Percentiles rank a stretch among this genome's conserved stretches.
Conservation (phyloP, 2,888 invertebrate genomes). For the Vannuccia rotundouncinata region DNA sequence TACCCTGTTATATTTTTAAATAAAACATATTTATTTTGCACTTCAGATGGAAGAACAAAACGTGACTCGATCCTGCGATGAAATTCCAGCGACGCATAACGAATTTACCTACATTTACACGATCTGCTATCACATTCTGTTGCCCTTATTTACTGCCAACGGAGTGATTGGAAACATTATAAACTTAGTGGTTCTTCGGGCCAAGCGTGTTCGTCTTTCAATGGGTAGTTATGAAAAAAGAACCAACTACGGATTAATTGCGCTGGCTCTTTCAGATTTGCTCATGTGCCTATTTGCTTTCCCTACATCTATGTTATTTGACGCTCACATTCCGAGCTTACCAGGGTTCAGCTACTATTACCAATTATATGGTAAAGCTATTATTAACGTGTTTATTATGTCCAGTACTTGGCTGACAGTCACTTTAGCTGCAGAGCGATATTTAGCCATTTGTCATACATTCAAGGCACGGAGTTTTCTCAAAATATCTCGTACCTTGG, state of each 20-base stretch:
- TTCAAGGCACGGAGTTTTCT: slow-evolving; percentile 51
- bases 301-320: slow-evolving; percentile 46
- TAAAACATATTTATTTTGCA: no score
- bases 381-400: slow-evolving; percentile 52
- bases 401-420: slow-evolving; percentile 53
- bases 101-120: background rate
- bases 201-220: slow-evolving; percentile 54
- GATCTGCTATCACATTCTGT: slow-evolving; percentile 31
- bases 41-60: no score
- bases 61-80: no score
- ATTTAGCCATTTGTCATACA: slow-evolving; percentile 53
- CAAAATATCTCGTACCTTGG: slow-evolving; percentile 46
- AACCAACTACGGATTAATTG: slow-evolving; percentile 51
- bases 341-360: slow-evolving; percentile 30
- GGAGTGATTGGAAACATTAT: slow-evolving; percentile 72
- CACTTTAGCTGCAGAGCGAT: slow-evolving; percentile 53
- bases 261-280: slow-evolving; percentile 51
- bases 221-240: slow-evolving; percentile 67
- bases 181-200: slow-evolving; percentile 70
- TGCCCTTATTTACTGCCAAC: slow-evolving; percentile 67
- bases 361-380: slow-evolving; percentile 28
- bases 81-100: no score
- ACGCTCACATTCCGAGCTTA: background rate
- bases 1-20: no score
- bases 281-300: slow-evolving; percentile 46